These are phyloP conservation scores for Tonatia bakeri DNA, from an alignment of 2,113 vertebrate genomes.

Conservation along the genomic window DNA sequence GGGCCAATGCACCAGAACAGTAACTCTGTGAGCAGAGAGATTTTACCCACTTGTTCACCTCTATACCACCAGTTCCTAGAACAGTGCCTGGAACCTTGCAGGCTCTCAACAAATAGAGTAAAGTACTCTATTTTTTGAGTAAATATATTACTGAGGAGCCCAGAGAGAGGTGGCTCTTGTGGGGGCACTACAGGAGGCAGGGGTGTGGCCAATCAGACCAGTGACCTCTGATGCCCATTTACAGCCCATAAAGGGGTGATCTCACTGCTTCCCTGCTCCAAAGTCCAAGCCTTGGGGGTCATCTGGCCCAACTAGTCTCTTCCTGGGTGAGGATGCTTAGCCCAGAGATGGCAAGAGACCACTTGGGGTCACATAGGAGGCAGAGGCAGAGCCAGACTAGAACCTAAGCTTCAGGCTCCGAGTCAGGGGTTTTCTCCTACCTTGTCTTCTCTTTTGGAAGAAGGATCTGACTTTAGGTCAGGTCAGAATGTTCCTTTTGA, in stretches of 20 bases:
- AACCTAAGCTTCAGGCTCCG: neutral
- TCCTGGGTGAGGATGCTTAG: neutral
- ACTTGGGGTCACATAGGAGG: neutral
- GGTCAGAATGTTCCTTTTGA: neutral
- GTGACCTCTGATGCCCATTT: neutral
- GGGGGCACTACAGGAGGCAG: neutral
- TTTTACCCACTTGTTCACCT: neutral
- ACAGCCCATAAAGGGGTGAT: neutral
- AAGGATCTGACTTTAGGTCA: constrained; percentile 32
- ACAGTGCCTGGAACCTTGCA: neutral
- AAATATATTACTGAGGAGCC: neutral
- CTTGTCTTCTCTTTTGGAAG: neutral
- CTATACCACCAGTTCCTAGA: neutral
- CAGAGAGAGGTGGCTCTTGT: neutral
- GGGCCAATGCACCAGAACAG: neutral
- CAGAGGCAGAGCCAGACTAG: neutral
- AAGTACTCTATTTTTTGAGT: neutral
- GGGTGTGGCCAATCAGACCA: neutral
- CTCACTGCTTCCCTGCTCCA: neutral
- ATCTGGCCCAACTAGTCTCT: neutral
- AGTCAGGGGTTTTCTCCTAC: neutral
- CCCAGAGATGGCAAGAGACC: neutral
- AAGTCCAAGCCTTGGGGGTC: neutral
- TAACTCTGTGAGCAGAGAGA: neutral
- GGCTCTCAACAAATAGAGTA: neutral